Conservation (phyloP, 2,888 invertebrate genomes). For the Keiferia lycopersicella region DNA sequence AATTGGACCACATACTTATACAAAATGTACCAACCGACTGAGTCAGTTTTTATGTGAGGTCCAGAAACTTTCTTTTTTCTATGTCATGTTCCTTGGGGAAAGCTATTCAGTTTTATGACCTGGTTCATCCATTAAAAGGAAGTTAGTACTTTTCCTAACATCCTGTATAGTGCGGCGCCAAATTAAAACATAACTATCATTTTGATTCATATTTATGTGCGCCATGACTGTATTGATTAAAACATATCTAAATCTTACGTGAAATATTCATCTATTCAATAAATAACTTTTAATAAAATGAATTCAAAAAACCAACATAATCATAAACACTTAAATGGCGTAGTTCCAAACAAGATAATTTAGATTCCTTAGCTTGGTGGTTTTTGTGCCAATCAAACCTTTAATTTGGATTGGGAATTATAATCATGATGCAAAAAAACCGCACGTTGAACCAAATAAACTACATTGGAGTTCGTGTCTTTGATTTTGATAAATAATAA, state of each 20-base stretch:
- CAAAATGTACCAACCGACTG: too few species aligned
- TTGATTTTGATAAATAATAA: neutral
- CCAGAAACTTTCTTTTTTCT: too few species aligned
- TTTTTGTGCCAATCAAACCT: conserved; percentile 10
- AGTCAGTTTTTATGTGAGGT: too few species aligned
- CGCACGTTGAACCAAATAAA: neutral
- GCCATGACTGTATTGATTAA: neutral
- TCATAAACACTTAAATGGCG: neutral
- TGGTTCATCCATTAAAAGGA: too few species aligned
- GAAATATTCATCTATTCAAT: neutral
- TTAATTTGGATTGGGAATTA: conserved; percentile 5
- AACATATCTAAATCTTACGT: neutral
- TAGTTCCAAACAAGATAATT: neutral
- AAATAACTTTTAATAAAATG: too few species aligned
- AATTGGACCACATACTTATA: too few species aligned
- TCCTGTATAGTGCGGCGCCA: too few species aligned
- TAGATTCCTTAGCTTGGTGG: neutral
- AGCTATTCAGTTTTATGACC: too few species aligned
- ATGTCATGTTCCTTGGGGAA: too few species aligned
- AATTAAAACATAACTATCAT: neutral
- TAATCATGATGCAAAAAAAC: conserved; percentile 14
- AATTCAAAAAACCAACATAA: neutral
- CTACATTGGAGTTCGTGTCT: neutral
- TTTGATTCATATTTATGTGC: neutral
- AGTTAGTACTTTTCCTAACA: too few species aligned